Evolutionary conservation across 2,888 invertebrate genomes (phyloP), one percentile per base, ranked within the genome.

Genomic region (Xiphydria camelus): DNA sequence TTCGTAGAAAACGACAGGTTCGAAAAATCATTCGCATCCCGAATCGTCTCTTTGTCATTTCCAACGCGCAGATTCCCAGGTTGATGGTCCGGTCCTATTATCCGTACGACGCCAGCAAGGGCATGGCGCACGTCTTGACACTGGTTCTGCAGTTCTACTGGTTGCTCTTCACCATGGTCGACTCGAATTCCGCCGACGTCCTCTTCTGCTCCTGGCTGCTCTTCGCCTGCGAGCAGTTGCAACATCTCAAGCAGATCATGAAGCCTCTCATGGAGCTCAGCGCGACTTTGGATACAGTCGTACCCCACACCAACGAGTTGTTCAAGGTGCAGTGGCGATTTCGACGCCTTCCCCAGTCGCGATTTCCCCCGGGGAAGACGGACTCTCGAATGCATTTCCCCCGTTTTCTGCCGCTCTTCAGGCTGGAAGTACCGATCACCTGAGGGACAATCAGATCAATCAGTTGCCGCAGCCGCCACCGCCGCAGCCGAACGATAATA

Each of bases 261-360:
- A 89, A 89, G 55, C 91, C 91, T 0, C 76, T 92, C 39, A 91
- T 92, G 89, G 91, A 91, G 66, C 79, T 91, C 2, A 91, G 91
- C 17, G 90, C 91, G 0, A 85, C 89, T 0, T 68, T 91, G 60
- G 91, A 91, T 62, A 89, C 90, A 0, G 89, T 88, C 58, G 81
- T 82, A 54, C 82, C 64, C 55, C 64, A 83, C 75, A 72, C 82
- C 63, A 61, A 77, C 7, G 77, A 78, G 41, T 60, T 79, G 14
- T 79, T 79, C 56, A 75, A 75, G 62, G 73, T 72, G 36, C n/a
- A n/a, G n/a, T n/a, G n/a, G n/a, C n/a, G n/a, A n/a, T n/a, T n/a
- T n/a, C n/a, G n/a, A n/a, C n/a, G n/a, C n/a, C n/a, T n/a, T n/a
- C n/a, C n/a, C n/a, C n/a, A n/a, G n/a, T n/a, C n/a, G n/a, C n/a